phyloP scores from a whole-genome alignment of 2,797 vertebrate species.

The Ctenopoma kingsleyae region DNA sequence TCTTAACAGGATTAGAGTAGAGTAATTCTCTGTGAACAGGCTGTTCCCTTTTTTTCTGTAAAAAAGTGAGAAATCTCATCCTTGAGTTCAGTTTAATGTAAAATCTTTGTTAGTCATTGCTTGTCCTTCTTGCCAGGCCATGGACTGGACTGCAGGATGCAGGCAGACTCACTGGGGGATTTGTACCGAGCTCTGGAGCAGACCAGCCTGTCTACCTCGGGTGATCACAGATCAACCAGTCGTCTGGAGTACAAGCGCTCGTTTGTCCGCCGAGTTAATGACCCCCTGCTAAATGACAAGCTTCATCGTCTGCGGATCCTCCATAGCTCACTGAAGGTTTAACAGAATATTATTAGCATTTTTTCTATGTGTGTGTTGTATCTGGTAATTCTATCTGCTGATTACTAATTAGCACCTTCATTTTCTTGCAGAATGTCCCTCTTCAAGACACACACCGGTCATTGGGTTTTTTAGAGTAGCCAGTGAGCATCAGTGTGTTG shows the following conservation, averaged over 20 bases:
- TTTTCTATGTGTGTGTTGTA: neutral
- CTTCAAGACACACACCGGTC: conserved; percentile 93
- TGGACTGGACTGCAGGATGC: conserved; percentile 86
- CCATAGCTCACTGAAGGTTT: conserved; percentile 97
- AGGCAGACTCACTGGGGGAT: conserved; percentile 95
- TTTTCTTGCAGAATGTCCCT: conserved; percentile 89
- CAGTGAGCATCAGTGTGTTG: conserved; percentile 48
- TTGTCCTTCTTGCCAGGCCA: conserved; percentile 59
- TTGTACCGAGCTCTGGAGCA: conserved; percentile 95
- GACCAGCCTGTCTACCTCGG: conserved; percentile 91
- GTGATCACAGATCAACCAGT: conserved; percentile 90
- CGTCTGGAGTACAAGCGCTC: conserved; percentile 96
- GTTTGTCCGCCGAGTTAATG: conserved; percentile 94
- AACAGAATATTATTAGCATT: conserved; percentile 5
- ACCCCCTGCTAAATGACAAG: conserved; percentile 97
- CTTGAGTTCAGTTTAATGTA: neutral
- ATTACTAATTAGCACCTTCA: conserved; percentile 18
- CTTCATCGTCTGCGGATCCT: conserved; percentile 95
- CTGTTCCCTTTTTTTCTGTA: neutral
- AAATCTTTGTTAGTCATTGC: conserved; percentile 5
- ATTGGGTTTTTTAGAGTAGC: conserved; percentile 90
- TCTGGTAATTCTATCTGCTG: neutral
- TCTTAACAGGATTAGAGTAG: neutral
- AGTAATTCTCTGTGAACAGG: neutral
- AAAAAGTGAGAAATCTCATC: neutral